phyloP scores from a whole-genome alignment of 2,113 vertebrate species.

The Argyrosomus japonicus region DNA sequence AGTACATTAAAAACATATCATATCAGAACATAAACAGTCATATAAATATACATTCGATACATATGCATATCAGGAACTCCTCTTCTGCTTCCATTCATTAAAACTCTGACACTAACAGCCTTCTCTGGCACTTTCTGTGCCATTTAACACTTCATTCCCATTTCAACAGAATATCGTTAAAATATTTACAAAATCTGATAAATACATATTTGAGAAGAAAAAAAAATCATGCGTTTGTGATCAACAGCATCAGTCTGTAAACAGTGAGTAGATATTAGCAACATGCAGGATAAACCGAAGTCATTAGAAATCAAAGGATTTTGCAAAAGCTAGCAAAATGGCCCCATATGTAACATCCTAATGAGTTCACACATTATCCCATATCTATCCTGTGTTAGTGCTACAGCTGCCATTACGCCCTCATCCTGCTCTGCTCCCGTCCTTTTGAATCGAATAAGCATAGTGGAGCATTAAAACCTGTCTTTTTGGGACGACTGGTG shows the following conservation, averaged over 20 bases:
- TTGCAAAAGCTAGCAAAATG: conserved; percentile 46
- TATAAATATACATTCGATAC: conserved; percentile 95
- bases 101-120: conserved; percentile 18
- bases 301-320: conserved; percentile 47
- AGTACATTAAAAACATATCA: conserved; percentile 78
- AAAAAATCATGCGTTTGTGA: conserved; percentile 77
- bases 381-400: conserved; percentile 37
- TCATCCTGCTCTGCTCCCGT: conserved; percentile 12
- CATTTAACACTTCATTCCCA: conserved; percentile 19
- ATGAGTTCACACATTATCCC: conserved; percentile 24
- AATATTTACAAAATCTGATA: conserved; percentile 72
- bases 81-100: conserved; percentile 48
- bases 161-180: conserved; percentile 42
- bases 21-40: conserved; percentile 83
- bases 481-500: background rate
- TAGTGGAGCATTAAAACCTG: conserved; percentile 10
- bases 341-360: conserved; percentile 27
- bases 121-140: conserved; percentile 54
- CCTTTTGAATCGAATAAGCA: conserved; percentile 18
- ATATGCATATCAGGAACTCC: conserved; percentile 71
- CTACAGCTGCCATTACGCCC: conserved; percentile 56
- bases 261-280: conserved; percentile 75
- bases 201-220: conserved; percentile 58
- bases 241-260: conserved; percentile 72
- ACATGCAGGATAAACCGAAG: conserved; percentile 84